Evolutionary conservation across 2,797 vertebrate species (phyloP).

Genomic region (Xenentodon cancila): DNA sequence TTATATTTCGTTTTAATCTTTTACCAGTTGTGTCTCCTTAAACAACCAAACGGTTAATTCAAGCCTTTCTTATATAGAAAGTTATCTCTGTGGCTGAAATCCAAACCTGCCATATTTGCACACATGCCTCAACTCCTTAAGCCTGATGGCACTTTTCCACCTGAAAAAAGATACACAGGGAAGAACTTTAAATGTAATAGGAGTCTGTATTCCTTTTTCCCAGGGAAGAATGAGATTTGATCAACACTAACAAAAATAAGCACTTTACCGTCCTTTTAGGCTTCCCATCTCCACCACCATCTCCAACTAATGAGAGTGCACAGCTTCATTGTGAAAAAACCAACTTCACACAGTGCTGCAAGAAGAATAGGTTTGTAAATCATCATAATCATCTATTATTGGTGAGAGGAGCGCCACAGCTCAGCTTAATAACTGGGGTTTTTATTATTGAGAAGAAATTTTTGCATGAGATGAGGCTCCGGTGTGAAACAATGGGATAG

Average conservation of each 20-base stretch:
- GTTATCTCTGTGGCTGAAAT: slow-evolving; percentile 16
- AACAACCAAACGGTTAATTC: slow-evolving; percentile 11
- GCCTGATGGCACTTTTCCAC: not conserved
- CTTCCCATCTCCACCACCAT: not conserved
- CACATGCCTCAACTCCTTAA: slow-evolving; percentile 8
- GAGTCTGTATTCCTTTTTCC: not conserved
- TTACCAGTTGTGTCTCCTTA: slow-evolving; percentile 11
- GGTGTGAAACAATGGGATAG: slow-evolving; percentile 25
- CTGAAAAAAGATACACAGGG: not conserved
- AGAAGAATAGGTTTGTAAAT: not conserved
- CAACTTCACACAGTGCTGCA: not conserved
- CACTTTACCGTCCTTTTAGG: too few relatives aligned
- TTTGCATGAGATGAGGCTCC: slow-evolving; percentile 10
- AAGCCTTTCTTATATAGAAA: slow-evolving; percentile 16
- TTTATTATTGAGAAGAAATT: slow-evolving; percentile 3
- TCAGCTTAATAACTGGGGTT: slow-evolving; percentile 8
- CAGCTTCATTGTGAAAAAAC: not conserved
- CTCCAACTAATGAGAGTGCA: not conserved
- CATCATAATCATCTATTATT: slow-evolving; percentile 13
- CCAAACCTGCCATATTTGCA: slow-evolving; percentile 24
- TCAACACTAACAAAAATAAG: too few relatives aligned
- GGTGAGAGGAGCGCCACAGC: slow-evolving; percentile 12
- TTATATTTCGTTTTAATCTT: slow-evolving; percentile 21
- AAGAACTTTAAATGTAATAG: not conserved
- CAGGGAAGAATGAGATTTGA: not conserved